Evolutionary conservation across 2,888 invertebrate genomes (phyloP), one percentile per base, ranked within the genome.

Genomic region (Agriopis marginaria): DNA sequence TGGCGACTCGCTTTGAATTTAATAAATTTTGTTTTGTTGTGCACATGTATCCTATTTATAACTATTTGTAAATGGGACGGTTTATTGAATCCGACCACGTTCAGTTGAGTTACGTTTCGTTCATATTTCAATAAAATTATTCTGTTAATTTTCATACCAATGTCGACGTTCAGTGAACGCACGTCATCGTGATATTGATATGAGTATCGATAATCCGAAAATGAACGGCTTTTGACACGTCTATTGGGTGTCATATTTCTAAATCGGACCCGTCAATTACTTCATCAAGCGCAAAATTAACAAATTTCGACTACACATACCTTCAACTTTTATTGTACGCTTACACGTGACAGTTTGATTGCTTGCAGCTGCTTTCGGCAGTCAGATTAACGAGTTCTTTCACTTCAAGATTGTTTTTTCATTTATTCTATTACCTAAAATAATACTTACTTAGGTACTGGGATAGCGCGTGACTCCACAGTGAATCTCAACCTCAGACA

Each of bases 1-100:
- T 90, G 87, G 89, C 89, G 89, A 89, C 82, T 88, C 88, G 82
- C 84, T 82, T 84, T 91, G 84, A 85, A 84, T 88, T 87, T 86
- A 87, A 89, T 90, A 84, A 77, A 88, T 88, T 86, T 83, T 87
- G 79, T 86, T 86, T 80, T 87, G 83, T 86, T 89, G 87, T 87
- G 87, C 86, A 87, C 86, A 86, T 89, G 88, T 87, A 83, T 75
- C 83, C 84, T 86, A 79, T 81, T 72, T 70, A 58, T 32, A 65
- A 65, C 53, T 71, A 69, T 71, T 64, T 71, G 61, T 72, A 68
- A 71, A 70, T 71, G 68, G 60, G 67, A 70, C 58, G 45, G 51
- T 66, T 67, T 69, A 79, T 82, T 82, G 81, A 79, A 83, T 86
- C 78, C 82, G 79, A 85, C 83, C 84, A 84, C 85, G 79, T 81